Evolutionary conservation across 1,140 invertebrate genomes (phyloP).

Genomic region (Sarcophaga peregrina): DNA sequence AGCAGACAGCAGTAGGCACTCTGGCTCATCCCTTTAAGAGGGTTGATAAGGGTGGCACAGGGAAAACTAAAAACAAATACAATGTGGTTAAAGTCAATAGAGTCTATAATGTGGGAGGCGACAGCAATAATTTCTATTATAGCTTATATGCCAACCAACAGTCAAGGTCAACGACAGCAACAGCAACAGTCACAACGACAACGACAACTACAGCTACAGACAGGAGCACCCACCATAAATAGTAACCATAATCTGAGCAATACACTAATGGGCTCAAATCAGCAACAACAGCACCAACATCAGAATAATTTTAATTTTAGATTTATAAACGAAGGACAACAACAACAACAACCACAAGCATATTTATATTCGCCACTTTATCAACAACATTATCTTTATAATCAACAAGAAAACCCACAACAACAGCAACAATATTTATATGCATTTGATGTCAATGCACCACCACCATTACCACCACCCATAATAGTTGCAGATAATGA

Average conservation of each 20-base stretch:
- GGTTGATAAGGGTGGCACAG: background rate
- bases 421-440: constrained; percentile 19
- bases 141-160: background rate
- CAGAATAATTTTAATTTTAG: constrained; percentile 12
- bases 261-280: background rate
- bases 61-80: constrained; percentile 26
- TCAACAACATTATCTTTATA: background rate
- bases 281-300: background rate
- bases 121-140: background rate
- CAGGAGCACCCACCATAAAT: constrained; percentile 25
- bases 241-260: background rate
- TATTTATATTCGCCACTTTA: background rate
- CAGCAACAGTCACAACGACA: background rate
- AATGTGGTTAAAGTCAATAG: constrained; percentile 26
- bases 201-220: background rate
- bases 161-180: constrained; percentile 2
- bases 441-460: background rate
- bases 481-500: constrained; percentile 14
- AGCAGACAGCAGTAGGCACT: background rate
- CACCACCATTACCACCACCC: background rate
- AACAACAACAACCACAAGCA: background rate
- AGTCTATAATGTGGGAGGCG: background rate
- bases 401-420: constrained; percentile 1
- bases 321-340: constrained; percentile 28
- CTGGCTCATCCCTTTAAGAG: background rate